Base-by-base conservation (phyloP, 1,140 invertebrate species). In the Drosophila ogumai region DNA sequence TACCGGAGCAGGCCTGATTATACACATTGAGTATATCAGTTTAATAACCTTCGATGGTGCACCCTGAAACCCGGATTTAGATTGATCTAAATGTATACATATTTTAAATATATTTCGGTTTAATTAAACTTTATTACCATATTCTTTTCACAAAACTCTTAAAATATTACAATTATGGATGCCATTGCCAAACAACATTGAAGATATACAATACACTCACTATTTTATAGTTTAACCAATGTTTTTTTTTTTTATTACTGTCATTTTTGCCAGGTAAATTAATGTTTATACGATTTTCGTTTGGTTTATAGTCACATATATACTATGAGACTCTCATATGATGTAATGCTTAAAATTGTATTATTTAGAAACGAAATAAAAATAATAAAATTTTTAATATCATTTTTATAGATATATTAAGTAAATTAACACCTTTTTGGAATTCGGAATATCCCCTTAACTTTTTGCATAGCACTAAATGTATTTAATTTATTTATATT, bases 71-170 rank as follows among this genome's bases (percentile, higher is more conserved):
- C 25, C 6, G 25, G 25, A 28, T 28, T 28, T 28, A 28, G 6
- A 28, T 28, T 28, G 25, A 28, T 32, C 31, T 32, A 32, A 32
- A 32, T 36, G 10, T 12, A 36, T 10, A 17, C 3, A 19, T 44
- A 19, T 44, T 9, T 41, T 19, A 44, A 1, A 22, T 6, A 25
- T 31, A 32, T 57, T 58, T 43, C 22, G 15, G 46, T 77, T 47
- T 52, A 50, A 63, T 80, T 81, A 38, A 86, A 81, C 61, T 72
- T 87, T 87, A 78, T 75, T 75, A 76, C 54, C 56, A 81, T 81
- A 61, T 64, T 81, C 55, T 52, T 58, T 86, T 88, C 79, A 87
- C 82, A 88, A 79, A 85, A 66, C 65, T 75, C 82, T 79, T 87
- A 87, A 61, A 61, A 49, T 82, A 69, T 54, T 54, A 54, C 43